Evolutionary conservation across 1,140 invertebrate species (phyloP).

Genomic region (Lutraria rhynchaena): DNA sequence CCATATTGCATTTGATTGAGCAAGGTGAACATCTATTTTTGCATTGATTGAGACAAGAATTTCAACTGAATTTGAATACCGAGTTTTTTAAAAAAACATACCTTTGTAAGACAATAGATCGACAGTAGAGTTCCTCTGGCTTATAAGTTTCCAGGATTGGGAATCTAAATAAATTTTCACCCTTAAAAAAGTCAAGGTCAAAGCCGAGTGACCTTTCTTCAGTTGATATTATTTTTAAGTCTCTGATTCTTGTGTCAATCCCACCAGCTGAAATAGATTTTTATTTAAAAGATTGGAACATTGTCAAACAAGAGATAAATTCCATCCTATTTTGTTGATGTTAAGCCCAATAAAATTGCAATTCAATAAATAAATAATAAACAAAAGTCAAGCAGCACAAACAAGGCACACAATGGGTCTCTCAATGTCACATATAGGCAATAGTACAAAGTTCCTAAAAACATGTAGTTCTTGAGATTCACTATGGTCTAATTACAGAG

Average conservation of each 20-base stretch:
- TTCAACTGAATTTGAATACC: too few species aligned
- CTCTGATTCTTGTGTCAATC: constrained; percentile 79
- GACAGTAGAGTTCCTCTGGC: constrained; percentile 73
- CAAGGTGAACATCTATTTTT: too few species aligned
- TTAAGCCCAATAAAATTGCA: not conserved
- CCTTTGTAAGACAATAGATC: constrained; percentile 78
- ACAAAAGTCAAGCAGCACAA: not conserved
- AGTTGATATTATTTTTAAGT: constrained; percentile 78
- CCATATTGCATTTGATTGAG: too few species aligned
- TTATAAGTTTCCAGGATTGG: constrained; percentile 77
- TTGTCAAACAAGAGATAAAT: too few species aligned
- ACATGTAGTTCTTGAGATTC: too few species aligned
- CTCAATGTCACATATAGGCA: not conserved
- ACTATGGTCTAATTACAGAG: too few species aligned
- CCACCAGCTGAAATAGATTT: constrained; percentile 75
- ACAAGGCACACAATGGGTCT: not conserved
- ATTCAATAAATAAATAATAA: not conserved
- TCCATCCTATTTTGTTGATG: not conserved
- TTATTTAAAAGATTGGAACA: constrained; percentile 19
- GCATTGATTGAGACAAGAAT: too few species aligned
- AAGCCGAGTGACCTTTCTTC: constrained; percentile 78
- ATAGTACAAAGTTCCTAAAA: too few species aligned
- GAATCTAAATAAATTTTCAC: constrained; percentile 75
- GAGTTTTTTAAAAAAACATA: too few species aligned
- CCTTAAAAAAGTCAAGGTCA: constrained; percentile 77